phyloP scores from a whole-genome alignment of 2,113 vertebrate genomes.

The Indicator maculatus region DNA sequence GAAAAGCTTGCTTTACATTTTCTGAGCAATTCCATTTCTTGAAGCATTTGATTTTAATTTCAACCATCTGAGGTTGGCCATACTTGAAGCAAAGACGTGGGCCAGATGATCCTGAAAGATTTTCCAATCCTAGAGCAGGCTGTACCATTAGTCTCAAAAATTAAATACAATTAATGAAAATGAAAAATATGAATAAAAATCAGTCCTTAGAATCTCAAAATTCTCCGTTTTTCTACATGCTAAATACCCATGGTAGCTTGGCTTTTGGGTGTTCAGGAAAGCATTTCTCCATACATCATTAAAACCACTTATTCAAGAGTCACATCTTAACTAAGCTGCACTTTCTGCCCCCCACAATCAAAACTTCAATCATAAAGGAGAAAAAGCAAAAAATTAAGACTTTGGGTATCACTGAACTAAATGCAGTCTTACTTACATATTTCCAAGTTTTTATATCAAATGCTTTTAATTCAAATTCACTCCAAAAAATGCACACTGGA shows the following conservation, averaged over 20 bases:
- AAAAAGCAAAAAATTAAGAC: background rate
- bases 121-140: background rate
- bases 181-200: background rate
- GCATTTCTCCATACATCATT: background rate
- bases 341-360: background rate
- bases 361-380: background rate
- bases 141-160: fast-evolving
- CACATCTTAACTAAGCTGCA: background rate
- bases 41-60: background rate
- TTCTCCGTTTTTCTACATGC: background rate
- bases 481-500: background rate
- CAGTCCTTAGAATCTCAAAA: background rate
- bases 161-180: background rate
- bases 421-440: background rate
- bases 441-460: background rate
- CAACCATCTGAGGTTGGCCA: background rate
- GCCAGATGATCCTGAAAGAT: background rate
- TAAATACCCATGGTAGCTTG: background rate
- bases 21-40: background rate
- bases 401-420: background rate
- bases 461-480: background rate
- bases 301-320: background rate
- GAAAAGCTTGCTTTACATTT: background rate
- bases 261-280: background rate
- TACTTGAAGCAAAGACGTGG: background rate